Base-by-base conservation (phyloP, 2,888 invertebrate genomes). In the Drosophila demipolita region DNA sequence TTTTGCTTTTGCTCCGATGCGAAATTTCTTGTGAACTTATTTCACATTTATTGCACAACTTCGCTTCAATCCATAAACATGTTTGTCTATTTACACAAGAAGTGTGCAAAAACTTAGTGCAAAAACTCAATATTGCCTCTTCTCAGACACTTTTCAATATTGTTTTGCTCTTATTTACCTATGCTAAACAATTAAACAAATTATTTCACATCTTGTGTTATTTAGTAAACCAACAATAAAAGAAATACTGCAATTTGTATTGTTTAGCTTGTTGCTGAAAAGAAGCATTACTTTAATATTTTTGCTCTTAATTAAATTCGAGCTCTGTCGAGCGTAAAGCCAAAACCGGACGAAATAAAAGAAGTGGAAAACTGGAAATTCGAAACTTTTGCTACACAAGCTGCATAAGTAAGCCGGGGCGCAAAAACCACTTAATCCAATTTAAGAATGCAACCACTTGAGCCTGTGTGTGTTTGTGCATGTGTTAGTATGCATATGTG, bases 371-470 rank as follows among this genome's bases (percentile, higher is more conserved):
- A 45, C 29, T 57, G 49, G 49, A 35, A 72, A 76, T 55, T 63
- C 26, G 35, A 62, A 73, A 66, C 55, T 73, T 73, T 73, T 57
- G n/a, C 45, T 45, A 23, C 66, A 40, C 17, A 49, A 32, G 52
- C 45, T 60, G 62, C 48, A 66, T 50, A 65, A 66, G 53, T 54
- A 76, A 80, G 60, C 67, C 71, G 50, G 84, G 32, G 55, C 38
- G 55, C 63, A 77, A 67, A 87, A 90, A 81, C 79, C 84, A 89
- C 89, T 87, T 87, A 90, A 87, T 90, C 87, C 87, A 90, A 90
- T 87, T 87, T 89, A 83, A 87, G 83, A 90, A 87, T 87, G 90
- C 81, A 90, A 77, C 90, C 88, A 89, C 85, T 85, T 89, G 76
- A 89, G 89, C 81, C 78, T 58, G 23, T 33, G 45, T 66, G 55